A percentile compares a stretch with the other conserved stretches of the same genome.
Conservation (phyloP, 2,888 invertebrate genomes). For the Drosophila aldrichi region DNA sequence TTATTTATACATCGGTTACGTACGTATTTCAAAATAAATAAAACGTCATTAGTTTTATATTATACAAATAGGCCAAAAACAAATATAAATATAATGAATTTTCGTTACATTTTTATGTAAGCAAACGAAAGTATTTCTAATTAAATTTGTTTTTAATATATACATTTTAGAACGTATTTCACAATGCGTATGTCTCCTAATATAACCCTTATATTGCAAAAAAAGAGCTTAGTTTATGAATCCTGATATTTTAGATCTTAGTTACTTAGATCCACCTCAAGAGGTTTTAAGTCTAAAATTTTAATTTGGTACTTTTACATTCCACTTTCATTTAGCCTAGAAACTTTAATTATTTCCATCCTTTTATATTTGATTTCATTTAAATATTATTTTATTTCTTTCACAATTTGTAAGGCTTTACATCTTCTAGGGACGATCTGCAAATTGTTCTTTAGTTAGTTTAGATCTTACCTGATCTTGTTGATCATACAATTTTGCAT, state of each 20-base stretch:
- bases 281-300: too few species aligned
- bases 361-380: too few species aligned
- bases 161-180: background rate
- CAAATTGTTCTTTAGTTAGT: background rate
- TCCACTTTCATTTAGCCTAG: too few species aligned
- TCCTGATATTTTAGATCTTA: background rate
- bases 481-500: background rate
- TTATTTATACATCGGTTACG: constrained; percentile 36
- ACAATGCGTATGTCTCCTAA: background rate
- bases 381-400: too few species aligned
- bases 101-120: constrained; percentile 21
- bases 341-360: too few species aligned
- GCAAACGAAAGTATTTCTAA: constrained; percentile 2
- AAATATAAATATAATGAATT: constrained; percentile 11
- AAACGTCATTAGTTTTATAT: constrained; percentile 28
- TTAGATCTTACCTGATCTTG: background rate
- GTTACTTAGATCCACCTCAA: background rate
- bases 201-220: too few species aligned
- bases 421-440: too few species aligned
- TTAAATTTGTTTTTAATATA: background rate
- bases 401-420: too few species aligned
- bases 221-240: background rate
- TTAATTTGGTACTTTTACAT: too few species aligned
- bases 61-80: background rate
- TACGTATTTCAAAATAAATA: constrained; percentile 35